Conservation (phyloP, 2,797 vertebrate species). For the Parauchenoglanis punctatus region DNA sequence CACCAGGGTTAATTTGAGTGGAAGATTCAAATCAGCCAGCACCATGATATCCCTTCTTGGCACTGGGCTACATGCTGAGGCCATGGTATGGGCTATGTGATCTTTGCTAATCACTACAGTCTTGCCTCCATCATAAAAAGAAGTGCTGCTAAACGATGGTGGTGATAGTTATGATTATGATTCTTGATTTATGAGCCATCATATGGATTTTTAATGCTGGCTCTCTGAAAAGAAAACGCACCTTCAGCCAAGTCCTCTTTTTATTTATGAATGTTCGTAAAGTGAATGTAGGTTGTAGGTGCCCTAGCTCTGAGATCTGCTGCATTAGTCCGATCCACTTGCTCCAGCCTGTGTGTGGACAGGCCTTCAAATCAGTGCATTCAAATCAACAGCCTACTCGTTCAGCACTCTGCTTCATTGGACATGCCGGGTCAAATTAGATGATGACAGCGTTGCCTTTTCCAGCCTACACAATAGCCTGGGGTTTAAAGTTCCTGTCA, state of each 20-base stretch:
- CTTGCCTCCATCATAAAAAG: not conserved
- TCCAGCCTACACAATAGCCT: not conserved
- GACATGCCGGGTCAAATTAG: conserved; percentile 34
- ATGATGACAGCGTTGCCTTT: conserved; percentile 10
- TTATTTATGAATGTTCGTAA: conserved; percentile 25
- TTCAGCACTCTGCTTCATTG: conserved; percentile 11
- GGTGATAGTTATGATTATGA: conserved; percentile 10
- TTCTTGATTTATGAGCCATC: conserved; percentile 1
- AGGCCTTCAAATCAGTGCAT: conserved; percentile 25
- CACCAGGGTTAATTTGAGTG: conserved; percentile 29
- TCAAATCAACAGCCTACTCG: conserved; percentile 42
- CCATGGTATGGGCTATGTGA: not conserved
- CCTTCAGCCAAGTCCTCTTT: conserved; percentile 1
- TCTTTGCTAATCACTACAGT: conserved; percentile 21
- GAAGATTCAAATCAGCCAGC: conserved; percentile 25
- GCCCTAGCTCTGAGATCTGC: not conserved
- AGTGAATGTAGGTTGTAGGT: not conserved
- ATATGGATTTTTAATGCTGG: conserved; percentile 21
- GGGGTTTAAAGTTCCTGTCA: conserved; percentile 18
- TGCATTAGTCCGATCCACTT: conserved; percentile 26
- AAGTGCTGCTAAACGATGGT: not conserved
- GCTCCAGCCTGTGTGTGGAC: conserved; percentile 22
- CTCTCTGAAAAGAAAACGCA: conserved; percentile 3
- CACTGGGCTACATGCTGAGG: not conserved
- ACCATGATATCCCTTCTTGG: conserved; percentile 11